phyloP scores from a whole-genome alignment of 2,113 vertebrate species.

The rabbit (Oryctolagus cuniculus) region mOryCun1.1 NC_091445.1:96565501-96566000 shows the following conservation, averaged over 20 bases:
- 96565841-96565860: too few species aligned
- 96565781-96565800: fast-evolving
- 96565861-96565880: too few species aligned
- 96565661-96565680: not conserved
- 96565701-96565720: not conserved
- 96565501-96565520: too few species aligned
- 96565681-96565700: not conserved
- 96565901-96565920: too few species aligned
- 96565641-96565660: not conserved
- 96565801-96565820: too few species aligned
- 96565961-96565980: not conserved
- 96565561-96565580: not conserved
- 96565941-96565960: fast-evolving
- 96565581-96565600: too few species aligned
- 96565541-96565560: not conserved
- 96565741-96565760: fast-evolving
- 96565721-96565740: not conserved
- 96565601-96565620: too few species aligned
- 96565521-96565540: too few species aligned
- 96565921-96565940: fast-evolving
- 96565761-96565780: too few species aligned
- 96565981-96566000: fast-evolving
- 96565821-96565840: too few species aligned
- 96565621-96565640: too few species aligned
- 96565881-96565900: too few species aligned